Base-by-base conservation (phyloP, 2,797 vertebrate species). In the Ptychadena robeensis region DNA sequence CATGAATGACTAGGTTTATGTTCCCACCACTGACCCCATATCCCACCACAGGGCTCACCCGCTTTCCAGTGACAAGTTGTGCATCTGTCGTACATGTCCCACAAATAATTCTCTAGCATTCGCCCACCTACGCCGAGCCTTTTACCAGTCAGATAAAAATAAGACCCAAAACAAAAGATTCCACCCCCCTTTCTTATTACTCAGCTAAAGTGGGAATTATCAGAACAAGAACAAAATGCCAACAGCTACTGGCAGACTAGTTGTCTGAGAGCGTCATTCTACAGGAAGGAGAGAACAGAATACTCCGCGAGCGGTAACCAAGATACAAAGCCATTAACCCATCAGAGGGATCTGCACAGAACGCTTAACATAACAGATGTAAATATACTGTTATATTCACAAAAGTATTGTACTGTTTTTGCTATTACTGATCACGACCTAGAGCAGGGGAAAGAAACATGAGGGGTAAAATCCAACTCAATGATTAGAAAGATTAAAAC, bases 261-360 rank as follows among this genome's bases (percentile, higher is more conserved):
- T 66, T 64, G 63, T 63, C 61, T 30, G 74, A 28, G 34, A 14
- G 27, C 40, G 28, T 67, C 61, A 48, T 67, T 66, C 61, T 37
- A 77, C 34, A 2, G 38, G 12, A 32, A 53, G 74, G 11, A 77
- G 18, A 53, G 64, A 77, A 77, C 31, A 65, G 74, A 38, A n/a
- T 15, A 67, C 12, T 77, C 74, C 67, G 59, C 31, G 10, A 40
- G 22, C 63, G 22, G 65, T 82, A 82, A 44, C 80, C 9, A 80
- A 80, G 74, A 44, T 66, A 77, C 61, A 65, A 77, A 65, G 57
- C 35, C 31, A 65, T 77, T 77, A 65, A 53, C 44, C 44, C 44
- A 53, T 53, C 44, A n/a, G 18, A 53, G 10, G 44, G 2, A 53
- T 22, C 44, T 1, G 18, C 44, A 53, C 18, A 53, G 15, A 53